Evolutionary conservation across 2,888 invertebrate genomes (phyloP), one percentile per base, ranked within the genome.

Genomic region (Cryptocheilus praepositus): DNA sequence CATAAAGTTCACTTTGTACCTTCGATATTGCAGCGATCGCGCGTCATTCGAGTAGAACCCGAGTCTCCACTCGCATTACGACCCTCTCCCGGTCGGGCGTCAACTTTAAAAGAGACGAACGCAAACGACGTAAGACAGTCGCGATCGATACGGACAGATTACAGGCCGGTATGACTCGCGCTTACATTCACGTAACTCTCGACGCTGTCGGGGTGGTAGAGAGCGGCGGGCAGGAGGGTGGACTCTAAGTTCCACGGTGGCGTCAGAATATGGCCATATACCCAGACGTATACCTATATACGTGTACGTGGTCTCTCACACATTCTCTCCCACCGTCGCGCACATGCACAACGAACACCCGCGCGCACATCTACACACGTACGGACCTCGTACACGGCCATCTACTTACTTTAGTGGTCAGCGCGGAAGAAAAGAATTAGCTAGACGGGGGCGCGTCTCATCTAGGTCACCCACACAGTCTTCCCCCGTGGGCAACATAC

Each of bases 381-480:
- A 61, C 61, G 62, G 11, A 71, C 70, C 70, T 74, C 72, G 78
- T 85, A 86, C 85, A 84, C 81, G 83, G 82, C 86, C 84, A 86
- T 86, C 85, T 86, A 86, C 85, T 86, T 86, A 86, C 84, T 86
- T 84, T 83, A 83, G 86, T 83, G 87, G 84, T 85, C 85, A 85
- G 83, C 82, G 85, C 81, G 83, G 85, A 86, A 85, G 86, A 87
- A 87, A 87, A 86, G 87, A 87, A 87, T 87, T 87, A 87, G 87
- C 86, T 86, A 84, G 87, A 86, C 87, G 84, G 80, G 80, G 85
- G 85, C 85, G 85, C 86, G 86, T 86, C 86, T 87, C 87, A 87
- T 87, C 86, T 87, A 82, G 87, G 87, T 87, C 87, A 86, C 86
- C 70, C 74, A 84, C 81, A 86, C 86, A 16, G n/a, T 8, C 56